phyloP scores from a whole-genome alignment of 2,113 vertebrate genomes.

The Gopherus flavomarginatus region DNA sequence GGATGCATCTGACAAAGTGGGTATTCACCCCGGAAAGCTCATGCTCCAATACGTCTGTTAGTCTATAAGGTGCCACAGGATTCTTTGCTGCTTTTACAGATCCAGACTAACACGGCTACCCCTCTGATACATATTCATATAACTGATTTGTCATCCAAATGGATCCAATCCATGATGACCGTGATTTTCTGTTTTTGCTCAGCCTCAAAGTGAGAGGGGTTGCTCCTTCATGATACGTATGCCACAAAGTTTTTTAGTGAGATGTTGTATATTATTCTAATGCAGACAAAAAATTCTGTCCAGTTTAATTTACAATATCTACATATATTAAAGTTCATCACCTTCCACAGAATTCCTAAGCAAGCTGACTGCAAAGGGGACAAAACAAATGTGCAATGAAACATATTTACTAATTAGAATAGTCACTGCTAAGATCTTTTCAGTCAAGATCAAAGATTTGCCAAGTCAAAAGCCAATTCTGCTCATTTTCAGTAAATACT shows the following conservation, averaged over 20 bases:
- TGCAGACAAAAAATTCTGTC: neutral
- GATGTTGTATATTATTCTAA: neutral
- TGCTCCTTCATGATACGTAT: neutral
- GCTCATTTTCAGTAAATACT: neutral
- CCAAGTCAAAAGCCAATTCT: neutral
- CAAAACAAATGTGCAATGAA: neutral
- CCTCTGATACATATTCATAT: neutral
- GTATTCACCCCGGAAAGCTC: too few species aligned
- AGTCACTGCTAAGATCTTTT: neutral
- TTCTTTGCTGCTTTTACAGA: too few species aligned
- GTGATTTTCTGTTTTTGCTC: neutral
- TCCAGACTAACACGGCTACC: too few species aligned
- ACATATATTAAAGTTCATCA: neutral
- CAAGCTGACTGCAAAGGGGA: neutral
- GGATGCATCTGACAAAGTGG: too few species aligned
- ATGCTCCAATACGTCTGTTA: too few species aligned
- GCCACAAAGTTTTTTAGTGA: fast-evolving
- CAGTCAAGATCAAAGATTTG: neutral
- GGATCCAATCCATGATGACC: fast-evolving
- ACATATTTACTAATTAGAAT: neutral
- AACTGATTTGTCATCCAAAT: neutral
- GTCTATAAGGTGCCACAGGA: too few species aligned
- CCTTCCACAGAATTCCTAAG: neutral
- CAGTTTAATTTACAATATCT: neutral
- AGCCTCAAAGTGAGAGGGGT: neutral